A percentile compares a stretch with the other conserved stretches of the same genome.
These are phyloP conservation scores for Syritta pipiens DNA, from an alignment of 2,888 invertebrate species.

Conservation along the genomic window DNA sequence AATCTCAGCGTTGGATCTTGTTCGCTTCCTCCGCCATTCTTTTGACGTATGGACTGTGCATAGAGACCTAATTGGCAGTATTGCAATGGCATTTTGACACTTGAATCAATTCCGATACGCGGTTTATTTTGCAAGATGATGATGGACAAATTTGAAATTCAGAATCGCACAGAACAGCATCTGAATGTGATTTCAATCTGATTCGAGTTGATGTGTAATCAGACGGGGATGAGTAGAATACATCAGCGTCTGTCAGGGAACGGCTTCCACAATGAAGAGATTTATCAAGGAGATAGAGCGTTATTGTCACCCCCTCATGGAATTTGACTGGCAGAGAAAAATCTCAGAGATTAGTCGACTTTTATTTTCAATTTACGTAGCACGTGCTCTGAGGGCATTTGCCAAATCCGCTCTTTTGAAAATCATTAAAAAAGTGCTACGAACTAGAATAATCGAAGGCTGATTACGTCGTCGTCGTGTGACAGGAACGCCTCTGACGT, in stretches of 20 bases:
- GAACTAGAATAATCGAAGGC: constrained; percentile 41
- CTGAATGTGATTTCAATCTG: constrained; percentile 28
- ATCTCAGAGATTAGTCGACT: constrained; percentile 41
- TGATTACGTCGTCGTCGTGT: constrained; percentile 8
- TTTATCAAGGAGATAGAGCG: constrained; percentile 25
- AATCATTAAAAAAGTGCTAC: constrained; percentile 39
- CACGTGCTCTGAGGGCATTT: constrained; percentile 32
- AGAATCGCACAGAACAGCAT: constrained; percentile 12
- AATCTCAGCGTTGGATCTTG: constrained; percentile 47
- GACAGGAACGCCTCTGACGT: not conserved
- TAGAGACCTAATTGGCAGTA: constrained; percentile 61
- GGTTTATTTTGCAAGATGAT: constrained; percentile 34
- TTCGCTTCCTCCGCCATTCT: constrained; percentile 24
- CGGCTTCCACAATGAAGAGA: not conserved
- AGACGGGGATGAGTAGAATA: constrained; percentile 57
- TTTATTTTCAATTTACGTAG: constrained; percentile 45
- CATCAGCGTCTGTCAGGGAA: constrained; percentile 40
- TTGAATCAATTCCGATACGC: constrained; percentile 46
- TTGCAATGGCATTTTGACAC: constrained; percentile 61
- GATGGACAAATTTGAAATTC: constrained; percentile 34
- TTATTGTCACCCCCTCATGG: constrained; percentile 27
- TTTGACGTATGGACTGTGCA: too few relatives aligned
- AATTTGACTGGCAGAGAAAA: not conserved
- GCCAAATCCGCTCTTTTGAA: constrained; percentile 11
- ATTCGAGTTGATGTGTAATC: constrained; percentile 38